phyloP scores from a whole-genome alignment of 2,797 vertebrate genomes.

The Cynopterus sphinx region DNA sequence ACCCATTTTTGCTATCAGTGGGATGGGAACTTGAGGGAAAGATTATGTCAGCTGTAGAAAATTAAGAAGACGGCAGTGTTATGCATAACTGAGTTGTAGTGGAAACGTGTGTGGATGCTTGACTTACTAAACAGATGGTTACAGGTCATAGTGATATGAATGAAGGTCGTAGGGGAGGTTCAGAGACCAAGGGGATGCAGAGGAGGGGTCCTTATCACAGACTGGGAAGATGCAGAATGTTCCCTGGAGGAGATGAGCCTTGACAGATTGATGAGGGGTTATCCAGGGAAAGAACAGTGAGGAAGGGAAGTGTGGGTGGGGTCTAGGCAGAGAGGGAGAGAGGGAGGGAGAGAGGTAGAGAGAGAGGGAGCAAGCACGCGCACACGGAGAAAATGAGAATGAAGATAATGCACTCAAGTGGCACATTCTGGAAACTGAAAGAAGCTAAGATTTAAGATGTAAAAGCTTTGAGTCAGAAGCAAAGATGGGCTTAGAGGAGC shows the following conservation, averaged over 20 bases:
- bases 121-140: neutral
- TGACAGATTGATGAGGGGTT: neutral
- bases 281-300: neutral
- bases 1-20: neutral
- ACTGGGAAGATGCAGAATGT: neutral
- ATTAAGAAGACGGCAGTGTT: neutral
- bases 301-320: neutral
- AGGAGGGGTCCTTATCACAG: neutral
- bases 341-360: neutral
- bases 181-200: neutral
- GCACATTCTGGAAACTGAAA: neutral
- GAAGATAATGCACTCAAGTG: neutral
- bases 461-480: neutral
- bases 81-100: neutral
- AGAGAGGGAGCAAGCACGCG: neutral
- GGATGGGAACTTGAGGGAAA: neutral
- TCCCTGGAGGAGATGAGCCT: neutral
- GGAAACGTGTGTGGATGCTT: neutral
- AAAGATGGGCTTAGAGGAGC: neutral
- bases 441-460: neutral
- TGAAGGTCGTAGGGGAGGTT: neutral
- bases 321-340: neutral
- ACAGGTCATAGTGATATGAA: neutral
- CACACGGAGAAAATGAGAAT: neutral
- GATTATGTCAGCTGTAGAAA: neutral